These are phyloP conservation scores for Rhagologus leucostigma DNA, from an alignment of 2,113 vertebrate species.

Conservation along the genomic window DNA sequence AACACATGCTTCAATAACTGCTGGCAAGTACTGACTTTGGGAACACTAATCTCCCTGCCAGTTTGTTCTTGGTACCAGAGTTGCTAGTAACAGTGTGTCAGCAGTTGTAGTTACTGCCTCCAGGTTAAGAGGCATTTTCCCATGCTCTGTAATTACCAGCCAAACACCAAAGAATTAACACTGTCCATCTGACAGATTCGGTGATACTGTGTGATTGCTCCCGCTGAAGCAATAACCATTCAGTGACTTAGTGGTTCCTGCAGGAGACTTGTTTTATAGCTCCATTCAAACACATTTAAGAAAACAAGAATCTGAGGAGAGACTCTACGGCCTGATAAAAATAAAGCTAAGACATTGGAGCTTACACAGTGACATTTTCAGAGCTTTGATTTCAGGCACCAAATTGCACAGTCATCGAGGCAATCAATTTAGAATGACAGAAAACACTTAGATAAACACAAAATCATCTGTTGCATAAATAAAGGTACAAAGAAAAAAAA, in stretches of 20 bases:
- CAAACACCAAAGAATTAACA: slow-evolving; percentile 34
- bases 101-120: not conserved
- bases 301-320: not conserved
- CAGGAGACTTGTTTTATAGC: not conserved
- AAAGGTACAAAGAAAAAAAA: not conserved
- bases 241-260: not conserved
- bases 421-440: not conserved
- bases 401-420: not conserved
- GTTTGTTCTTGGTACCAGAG: not conserved
- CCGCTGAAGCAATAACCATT: not conserved
- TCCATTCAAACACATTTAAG: not conserved
- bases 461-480: not conserved
- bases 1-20: not conserved
- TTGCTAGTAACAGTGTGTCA: not conserved
- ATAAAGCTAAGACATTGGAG: not conserved
- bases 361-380: not conserved
- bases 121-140: not conserved
- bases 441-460: not conserved
- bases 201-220: slow-evolving; percentile 34
- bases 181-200: not conserved
- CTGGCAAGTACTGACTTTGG: slow-evolving; percentile 6
- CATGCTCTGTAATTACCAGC: slow-evolving; percentile 33
- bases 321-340: not conserved
- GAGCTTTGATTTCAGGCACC: slow-evolving; percentile 3
- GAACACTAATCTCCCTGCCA: not conserved